These are phyloP conservation scores for Apodemia duryi DNA, from an alignment of 2,888 invertebrate genomes.

Conservation along the genomic window DNA sequence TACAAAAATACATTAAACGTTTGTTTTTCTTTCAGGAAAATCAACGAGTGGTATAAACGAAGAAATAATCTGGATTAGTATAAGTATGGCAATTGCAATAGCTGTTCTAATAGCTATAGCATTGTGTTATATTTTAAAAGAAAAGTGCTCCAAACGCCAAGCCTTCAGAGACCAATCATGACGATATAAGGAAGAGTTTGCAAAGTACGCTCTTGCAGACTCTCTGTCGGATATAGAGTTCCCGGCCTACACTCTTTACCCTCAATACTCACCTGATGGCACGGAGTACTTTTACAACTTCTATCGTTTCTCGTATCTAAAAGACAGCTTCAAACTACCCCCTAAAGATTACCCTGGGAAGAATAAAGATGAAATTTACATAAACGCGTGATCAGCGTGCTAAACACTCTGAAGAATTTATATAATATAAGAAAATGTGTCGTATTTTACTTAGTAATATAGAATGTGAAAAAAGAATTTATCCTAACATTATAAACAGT, in stretches of 20 bases:
- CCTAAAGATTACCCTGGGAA: slow-evolving; percentile 63
- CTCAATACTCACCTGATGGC: slow-evolving; percentile 69
- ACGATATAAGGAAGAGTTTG: slow-evolving; percentile 77
- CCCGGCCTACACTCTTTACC: slow-evolving; percentile 64
- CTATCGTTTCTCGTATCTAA: slow-evolving; percentile 66
- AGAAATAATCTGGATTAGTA: slow-evolving; percentile 93
- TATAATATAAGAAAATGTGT: background rate
- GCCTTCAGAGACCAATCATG: slow-evolving; percentile 86
- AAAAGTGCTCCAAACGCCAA: slow-evolving; percentile 88
- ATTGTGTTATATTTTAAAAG: slow-evolving; percentile 88
- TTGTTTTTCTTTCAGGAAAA: slow-evolving; percentile 79
- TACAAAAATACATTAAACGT: background rate
- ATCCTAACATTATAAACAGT: background rate
- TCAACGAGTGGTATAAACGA: slow-evolving; percentile 92
- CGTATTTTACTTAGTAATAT: background rate
- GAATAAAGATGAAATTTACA: slow-evolving; percentile 61
- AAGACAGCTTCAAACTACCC: slow-evolving; percentile 62
- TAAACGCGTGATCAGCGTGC: slow-evolving; percentile 57
- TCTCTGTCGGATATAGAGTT: slow-evolving; percentile 58
- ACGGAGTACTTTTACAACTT: slow-evolving; percentile 73
- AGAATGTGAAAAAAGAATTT: slow-evolving; percentile 9
- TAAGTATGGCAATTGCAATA: slow-evolving; percentile 91
- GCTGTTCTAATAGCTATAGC: slow-evolving; percentile 90
- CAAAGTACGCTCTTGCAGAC: slow-evolving; percentile 65
- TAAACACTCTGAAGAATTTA: slow-evolving; percentile 6